Base-by-base conservation (phyloP, 2,797 vertebrate genomes). In the Micrastur ruficollis region DNA sequence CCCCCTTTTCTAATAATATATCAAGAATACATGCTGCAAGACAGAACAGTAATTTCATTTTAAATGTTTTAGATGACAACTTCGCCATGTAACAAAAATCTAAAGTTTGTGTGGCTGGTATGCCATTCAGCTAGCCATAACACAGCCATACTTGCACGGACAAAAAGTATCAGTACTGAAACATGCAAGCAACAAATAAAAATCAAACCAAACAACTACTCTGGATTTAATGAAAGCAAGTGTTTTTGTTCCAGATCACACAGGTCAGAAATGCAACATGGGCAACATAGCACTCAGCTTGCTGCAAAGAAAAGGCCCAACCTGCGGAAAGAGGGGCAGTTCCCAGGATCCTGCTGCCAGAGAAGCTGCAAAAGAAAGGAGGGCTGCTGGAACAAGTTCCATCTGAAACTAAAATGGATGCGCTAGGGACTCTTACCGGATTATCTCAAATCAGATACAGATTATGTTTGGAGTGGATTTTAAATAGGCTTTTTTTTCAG, bases 331-430 rank as follows among this genome's bases (percentile, higher is more conserved):
- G 36, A 74, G 49, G 22, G 44, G n/a, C 50, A 87, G 52, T 18
- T 95, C 65, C 44, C 68, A 72, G 21, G 52, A 71, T 91, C 72
- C 61, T 86, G 56, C 61, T 83, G 62, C 36, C 88, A 94, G 80
- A 90, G 56, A 46, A 19, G 5, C 91, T 87, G 81, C 40, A 86
- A 92, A 95, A 66, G 56, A 86, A 91, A 94, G 63, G n/a, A 94
- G 23, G 40, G 14, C 18, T 88, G 34, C 61, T 83, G 79, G 40
- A 32, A 70, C 46, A 95, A 88, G 34, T 20, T 88, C 61, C 68
- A 91, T 61, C 70, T 93, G 79, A 59, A 95, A 88, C 75, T 86
- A 32, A 88, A 96, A 71, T 52, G 56, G 8, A 55, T 53, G 55
- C 6, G 9, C 71, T 86, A 88, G 49, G 44, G 40, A 88, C 61